Conservation (phyloP, 1,140 invertebrate genomes). For the Drosophila dunni region DNA sequence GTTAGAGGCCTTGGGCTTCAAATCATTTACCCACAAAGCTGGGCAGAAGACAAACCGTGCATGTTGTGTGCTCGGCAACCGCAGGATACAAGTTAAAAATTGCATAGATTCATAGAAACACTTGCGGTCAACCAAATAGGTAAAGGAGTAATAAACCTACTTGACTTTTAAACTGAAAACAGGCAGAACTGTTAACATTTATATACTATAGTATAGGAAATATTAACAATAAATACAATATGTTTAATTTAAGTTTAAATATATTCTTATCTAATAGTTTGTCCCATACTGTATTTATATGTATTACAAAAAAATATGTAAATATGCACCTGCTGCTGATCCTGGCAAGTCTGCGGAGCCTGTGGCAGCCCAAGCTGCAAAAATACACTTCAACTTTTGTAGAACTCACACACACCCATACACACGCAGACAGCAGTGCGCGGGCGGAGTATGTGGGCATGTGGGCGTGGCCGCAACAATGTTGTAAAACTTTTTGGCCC, state of each 20-base stretch:
- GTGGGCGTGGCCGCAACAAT: constrained; percentile 46
- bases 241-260: too few relatives aligned
- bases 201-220: too few relatives aligned
- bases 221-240: too few relatives aligned
- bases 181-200: too few relatives aligned
- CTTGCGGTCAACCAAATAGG: background rate
- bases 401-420: constrained; percentile 29
- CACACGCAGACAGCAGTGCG: background rate
- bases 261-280: background rate
- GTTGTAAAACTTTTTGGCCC: constrained; percentile 61
- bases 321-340: constrained; percentile 72
- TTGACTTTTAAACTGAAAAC: too few relatives aligned
- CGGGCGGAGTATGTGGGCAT: background rate
- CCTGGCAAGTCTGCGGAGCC: constrained; percentile 13
- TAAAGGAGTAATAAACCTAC: background rate
- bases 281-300: background rate
- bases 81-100: constrained; percentile 48
- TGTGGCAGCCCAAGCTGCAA: constrained; percentile 24
- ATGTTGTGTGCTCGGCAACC: constrained; percentile 19
- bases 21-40: constrained; percentile 72
- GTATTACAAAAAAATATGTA: constrained; percentile 69
- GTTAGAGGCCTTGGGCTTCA: constrained; percentile 50
- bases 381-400: constrained; percentile 71
- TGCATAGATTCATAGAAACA: constrained; percentile 14
- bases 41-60: constrained; percentile 20